These are phyloP conservation scores for Penelope pileata DNA, from an alignment of 2,113 vertebrate genomes.

Conservation along the genomic window DNA sequence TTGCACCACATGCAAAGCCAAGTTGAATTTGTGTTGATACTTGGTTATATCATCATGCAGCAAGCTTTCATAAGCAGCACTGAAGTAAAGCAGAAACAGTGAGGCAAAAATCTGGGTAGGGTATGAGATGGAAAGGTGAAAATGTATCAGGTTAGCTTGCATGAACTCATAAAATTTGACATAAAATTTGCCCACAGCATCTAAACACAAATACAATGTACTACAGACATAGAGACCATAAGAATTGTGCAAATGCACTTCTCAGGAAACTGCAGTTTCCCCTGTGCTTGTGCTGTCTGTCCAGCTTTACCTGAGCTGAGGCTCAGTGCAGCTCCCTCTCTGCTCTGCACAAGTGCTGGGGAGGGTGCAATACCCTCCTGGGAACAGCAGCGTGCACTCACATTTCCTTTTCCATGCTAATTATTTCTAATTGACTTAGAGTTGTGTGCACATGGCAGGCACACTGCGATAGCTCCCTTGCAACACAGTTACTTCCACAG, in stretches of 20 bases:
- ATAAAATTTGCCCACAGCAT: background rate
- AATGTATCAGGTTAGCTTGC: background rate
- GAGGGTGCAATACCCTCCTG: background rate
- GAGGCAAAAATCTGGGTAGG: background rate
- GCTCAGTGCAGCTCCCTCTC: rapidly evolving
- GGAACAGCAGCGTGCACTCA: background rate
- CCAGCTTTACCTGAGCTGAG: background rate
- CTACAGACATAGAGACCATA: background rate
- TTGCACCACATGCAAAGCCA: background rate
- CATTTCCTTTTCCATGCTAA: background rate
- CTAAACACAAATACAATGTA: background rate
- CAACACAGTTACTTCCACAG: background rate
- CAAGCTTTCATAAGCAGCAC: background rate
- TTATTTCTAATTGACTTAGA: background rate
- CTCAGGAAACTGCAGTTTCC: background rate
- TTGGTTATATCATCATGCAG: background rate
- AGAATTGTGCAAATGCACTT: background rate
- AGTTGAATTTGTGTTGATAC: background rate
- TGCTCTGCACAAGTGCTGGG: background rate
- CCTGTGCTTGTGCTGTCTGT: background rate
- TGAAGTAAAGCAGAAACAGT: background rate
- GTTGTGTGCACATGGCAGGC: too few relatives aligned
- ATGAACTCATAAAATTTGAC: background rate
- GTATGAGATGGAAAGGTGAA: background rate
- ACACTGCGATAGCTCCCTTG: background rate